Evolutionary conservation across 1,140 invertebrate genomes (phyloP), one percentile per base, ranked within the genome.

Genomic region (Anagrus nilaparvatae): DNA sequence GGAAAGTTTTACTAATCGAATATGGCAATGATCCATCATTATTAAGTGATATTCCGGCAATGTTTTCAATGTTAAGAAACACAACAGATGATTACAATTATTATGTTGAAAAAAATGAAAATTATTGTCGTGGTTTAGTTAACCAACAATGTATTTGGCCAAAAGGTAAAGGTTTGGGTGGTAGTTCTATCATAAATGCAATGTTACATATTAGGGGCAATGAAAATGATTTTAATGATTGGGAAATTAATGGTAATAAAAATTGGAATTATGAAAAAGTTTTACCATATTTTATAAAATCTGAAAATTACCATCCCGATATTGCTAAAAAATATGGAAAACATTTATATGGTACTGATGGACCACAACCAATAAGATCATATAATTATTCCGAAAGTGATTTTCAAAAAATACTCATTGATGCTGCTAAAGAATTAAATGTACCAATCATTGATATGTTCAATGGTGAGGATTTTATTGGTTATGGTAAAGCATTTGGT

Each of bases 171-270:
- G 74, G 73, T 7, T 54, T 87, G 5, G 89, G 89, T 3, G 90
- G 90, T 2, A 77, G 75, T 9, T 81, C 79, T 2, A 76, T 75
- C 0, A 76, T 87, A 12, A 92, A 92, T 63, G 86, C 78, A 3
- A 87, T 92, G 84, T 61, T 87, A 2, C 84, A 87, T 54, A 63
- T 85, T 0, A 67, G 80, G 40, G 85, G 84, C 0, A 79, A 83
- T 58, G 67, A 71, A 3, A 55, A 52, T 6, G 81, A 85, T 50
- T 84, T 75, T 50, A 72, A 85, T 52, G 48, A 69, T 1, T 85
- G 82, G 82, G 71, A 71, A 5, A 47, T 51, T 7, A 54, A 69
- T 16, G 78, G 79, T 0, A 71, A 73, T 43, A 25, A 48, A 0
- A 77, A 75, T 1, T 72, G 70, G 70, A 56, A 50, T 9, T 81